Percentiles rank a stretch among this genome's conserved stretches.
Conservation (phyloP, 2,888 invertebrate species). For the Hetaerina titia region DNA sequence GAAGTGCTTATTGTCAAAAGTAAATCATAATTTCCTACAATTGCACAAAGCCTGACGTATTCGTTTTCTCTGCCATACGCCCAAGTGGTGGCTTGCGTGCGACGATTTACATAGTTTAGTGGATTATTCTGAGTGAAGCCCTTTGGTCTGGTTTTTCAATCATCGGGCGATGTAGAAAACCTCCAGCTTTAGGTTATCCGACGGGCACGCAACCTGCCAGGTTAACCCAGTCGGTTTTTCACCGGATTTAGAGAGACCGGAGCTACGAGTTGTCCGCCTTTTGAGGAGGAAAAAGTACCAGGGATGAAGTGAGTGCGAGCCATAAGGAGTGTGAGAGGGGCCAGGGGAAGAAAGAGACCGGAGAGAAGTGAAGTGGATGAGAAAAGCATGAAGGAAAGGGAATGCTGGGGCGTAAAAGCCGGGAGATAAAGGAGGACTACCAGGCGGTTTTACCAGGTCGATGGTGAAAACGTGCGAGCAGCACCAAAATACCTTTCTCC, state of each 20-base stretch:
- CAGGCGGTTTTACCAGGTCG: constrained; percentile 4
- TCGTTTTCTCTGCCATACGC: too few species aligned
- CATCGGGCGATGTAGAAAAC: too few species aligned
- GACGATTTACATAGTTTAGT: too few species aligned
- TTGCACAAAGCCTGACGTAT: too few species aligned
- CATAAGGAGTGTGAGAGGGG: constrained; percentile 9
- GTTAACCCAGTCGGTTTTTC: neutral
- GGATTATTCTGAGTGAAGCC: too few species aligned
- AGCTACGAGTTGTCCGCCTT: neutral
- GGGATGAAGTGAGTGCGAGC: constrained; percentile 26
- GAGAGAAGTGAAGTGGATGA: constrained; percentile 25
- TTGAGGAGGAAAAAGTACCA: neutral
- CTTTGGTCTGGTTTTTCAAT: too few species aligned
- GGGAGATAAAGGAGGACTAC: constrained; percentile 23
- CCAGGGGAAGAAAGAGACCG: neutral
- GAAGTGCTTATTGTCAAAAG: too few species aligned
- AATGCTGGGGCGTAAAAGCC: constrained; percentile 23
- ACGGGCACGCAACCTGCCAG: neutral
- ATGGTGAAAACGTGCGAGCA: constrained; percentile 13
- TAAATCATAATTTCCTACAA: too few species aligned
- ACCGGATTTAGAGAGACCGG: neutral
- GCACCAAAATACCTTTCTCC: neutral
- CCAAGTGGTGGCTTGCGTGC: too few species aligned
- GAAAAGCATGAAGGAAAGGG: constrained; percentile 48
- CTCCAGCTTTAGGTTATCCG: neutral